Percentiles rank a stretch among this genome's conserved stretches.
Evolutionary conservation across 2,888 invertebrate genomes (phyloP).

Genomic region (Cheilosia soror): DNA sequence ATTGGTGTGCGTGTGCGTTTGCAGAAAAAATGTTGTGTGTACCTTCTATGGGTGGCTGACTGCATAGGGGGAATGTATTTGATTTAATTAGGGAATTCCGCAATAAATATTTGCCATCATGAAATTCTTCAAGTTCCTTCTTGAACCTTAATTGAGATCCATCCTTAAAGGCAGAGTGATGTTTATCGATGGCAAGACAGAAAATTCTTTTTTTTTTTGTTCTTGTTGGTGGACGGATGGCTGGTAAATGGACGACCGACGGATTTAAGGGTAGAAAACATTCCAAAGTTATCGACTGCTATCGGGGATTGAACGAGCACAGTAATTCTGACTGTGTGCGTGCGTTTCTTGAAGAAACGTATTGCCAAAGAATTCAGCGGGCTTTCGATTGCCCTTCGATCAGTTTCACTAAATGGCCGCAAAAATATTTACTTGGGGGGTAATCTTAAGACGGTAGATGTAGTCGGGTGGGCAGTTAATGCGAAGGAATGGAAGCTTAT

Average conservation of each 20-base stretch:
- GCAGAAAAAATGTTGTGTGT: background rate
- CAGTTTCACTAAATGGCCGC: conserved; percentile 53
- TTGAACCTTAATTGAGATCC: conserved; percentile 68
- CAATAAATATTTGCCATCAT: conserved; percentile 68
- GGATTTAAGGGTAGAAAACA: conserved; percentile 42
- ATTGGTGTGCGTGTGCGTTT: background rate
- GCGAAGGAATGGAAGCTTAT: background rate
- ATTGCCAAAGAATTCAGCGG: conserved; percentile 17
- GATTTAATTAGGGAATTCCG: conserved; percentile 73
- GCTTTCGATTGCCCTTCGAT: conserved; percentile 46
- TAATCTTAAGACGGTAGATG: background rate
- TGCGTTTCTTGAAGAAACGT: conserved; percentile 28
- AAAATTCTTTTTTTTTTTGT: conserved; percentile 6
- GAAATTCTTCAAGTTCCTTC: conserved; percentile 38
- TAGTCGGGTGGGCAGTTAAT: conserved; percentile 17
- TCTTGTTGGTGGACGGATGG: conserved; percentile 15
- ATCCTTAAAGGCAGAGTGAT: conserved; percentile 1
- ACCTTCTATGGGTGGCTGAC: conserved; percentile 3
- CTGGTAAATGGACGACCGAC: conserved; percentile 5
- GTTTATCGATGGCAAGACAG: conserved; percentile 22
- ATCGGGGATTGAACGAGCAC: background rate
- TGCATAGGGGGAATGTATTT: conserved; percentile 38
- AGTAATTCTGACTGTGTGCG: conserved; percentile 36
- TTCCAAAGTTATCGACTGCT: conserved; percentile 23
- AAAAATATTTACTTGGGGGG: conserved; percentile 64